A percentile compares a stretch with the other conserved stretches of the same genome.
phyloP scores from a whole-genome alignment of 2,113 vertebrate species.

The Capreolus pygargus region DNA sequence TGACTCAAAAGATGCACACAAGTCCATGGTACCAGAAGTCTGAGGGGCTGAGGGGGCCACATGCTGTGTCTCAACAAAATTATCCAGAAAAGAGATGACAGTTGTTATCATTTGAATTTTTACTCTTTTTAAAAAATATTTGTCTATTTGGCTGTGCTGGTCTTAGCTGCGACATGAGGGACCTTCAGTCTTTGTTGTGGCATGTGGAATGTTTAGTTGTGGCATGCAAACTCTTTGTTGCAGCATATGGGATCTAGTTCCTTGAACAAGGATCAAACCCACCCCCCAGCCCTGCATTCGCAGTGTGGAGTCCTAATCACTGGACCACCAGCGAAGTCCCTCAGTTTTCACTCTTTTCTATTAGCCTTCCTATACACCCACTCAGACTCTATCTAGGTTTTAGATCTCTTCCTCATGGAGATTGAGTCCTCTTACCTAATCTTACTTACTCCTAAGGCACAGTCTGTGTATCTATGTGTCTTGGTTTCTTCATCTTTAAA shows the following conservation, averaged over 20 bases:
- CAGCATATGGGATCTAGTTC: background rate
- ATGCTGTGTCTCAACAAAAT: background rate
- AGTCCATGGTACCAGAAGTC: background rate
- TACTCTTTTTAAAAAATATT: background rate
- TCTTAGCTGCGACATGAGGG: background rate
- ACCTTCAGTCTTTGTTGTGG: background rate
- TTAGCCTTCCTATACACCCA: background rate
- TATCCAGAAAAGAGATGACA: background rate
- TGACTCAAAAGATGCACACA: background rate
- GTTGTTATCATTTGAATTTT: background rate
- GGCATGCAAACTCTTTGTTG: background rate
- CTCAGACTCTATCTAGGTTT: background rate
- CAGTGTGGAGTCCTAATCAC: background rate
- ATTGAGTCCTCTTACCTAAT: background rate
- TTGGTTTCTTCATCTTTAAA: background rate
- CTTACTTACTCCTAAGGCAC: background rate
- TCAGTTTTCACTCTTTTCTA: background rate
- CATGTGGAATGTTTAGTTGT: background rate
- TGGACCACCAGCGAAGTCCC: background rate
- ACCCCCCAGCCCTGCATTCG: background rate
- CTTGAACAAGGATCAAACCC: background rate
- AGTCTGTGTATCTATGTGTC: background rate
- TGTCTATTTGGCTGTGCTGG: background rate
- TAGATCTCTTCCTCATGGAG: background rate
- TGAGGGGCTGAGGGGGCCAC: background rate